Evolutionary conservation across 2,888 invertebrate species (phyloP).

Genomic region (Chrysomela aeneicollis): DNA sequence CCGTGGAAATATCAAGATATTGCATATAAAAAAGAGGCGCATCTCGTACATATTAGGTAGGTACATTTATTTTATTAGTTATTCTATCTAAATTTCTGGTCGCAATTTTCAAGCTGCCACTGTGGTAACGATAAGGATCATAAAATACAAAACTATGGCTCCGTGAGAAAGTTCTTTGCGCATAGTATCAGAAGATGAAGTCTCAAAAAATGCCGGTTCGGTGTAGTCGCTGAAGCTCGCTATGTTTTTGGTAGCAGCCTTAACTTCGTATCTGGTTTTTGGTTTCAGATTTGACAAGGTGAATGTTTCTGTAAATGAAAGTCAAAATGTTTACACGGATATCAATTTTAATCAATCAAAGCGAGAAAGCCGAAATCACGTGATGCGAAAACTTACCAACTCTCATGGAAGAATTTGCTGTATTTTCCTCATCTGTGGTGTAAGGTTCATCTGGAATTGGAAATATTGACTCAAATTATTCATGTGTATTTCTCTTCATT

Average conservation of each 20-base stretch:
- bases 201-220: slow-evolving; percentile 50
- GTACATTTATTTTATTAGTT: slow-evolving; percentile 14
- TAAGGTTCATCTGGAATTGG: neutral
- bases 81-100: slow-evolving; percentile 26
- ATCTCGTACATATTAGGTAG: too few relatives aligned
- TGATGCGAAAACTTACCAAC: neutral
- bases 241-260: slow-evolving; percentile 65
- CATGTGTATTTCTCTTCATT: too few relatives aligned
- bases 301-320: slow-evolving; percentile 61
- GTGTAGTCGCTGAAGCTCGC: slow-evolving; percentile 63
- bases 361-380: too few relatives aligned
- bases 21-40: too few relatives aligned
- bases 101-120: slow-evolving; percentile 27
- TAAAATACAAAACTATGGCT: slow-evolving; percentile 25
- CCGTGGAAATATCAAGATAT: too few relatives aligned
- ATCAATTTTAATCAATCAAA: neutral
- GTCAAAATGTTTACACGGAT: too few relatives aligned
- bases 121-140: slow-evolving; percentile 24
- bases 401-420: neutral
- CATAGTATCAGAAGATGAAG: slow-evolving; percentile 34
- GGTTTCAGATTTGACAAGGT: slow-evolving; percentile 61
- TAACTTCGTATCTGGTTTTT: slow-evolving; percentile 64
- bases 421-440: neutral
- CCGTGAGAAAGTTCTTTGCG: slow-evolving; percentile 25
- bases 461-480: too few relatives aligned